Percentiles rank a stretch among this genome's conserved stretches.
These are phyloP conservation scores for Apoderus coryli DNA, from an alignment of 2,888 invertebrate genomes.

Conservation along the genomic window DNA sequence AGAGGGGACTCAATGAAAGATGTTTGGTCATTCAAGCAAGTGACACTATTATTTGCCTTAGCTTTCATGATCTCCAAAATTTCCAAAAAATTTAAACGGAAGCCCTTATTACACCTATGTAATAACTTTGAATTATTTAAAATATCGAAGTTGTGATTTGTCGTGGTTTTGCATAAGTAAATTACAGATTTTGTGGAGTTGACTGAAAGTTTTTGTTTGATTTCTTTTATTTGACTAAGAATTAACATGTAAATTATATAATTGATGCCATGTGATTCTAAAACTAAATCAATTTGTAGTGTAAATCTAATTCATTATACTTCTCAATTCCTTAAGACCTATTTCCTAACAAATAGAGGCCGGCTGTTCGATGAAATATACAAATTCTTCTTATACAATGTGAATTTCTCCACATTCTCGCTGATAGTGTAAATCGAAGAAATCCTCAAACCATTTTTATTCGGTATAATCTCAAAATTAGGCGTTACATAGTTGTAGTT, in stretches of 20 bases:
- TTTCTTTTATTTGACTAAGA: slow-evolving; percentile 3
- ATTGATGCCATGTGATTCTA: too few species aligned
- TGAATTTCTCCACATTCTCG: slow-evolving; percentile 31
- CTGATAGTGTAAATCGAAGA: slow-evolving; percentile 36
- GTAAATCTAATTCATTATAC: slow-evolving; percentile 3
- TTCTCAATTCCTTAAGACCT: too few species aligned
- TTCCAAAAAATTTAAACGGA: too few species aligned
- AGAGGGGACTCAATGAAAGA: too few species aligned
- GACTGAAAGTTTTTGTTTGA: too few species aligned
- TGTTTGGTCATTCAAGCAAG: too few species aligned
- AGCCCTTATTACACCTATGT: too few species aligned
- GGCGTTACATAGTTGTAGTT: slow-evolving; percentile 14
- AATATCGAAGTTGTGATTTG: too few species aligned
- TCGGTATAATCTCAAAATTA: slow-evolving; percentile 20
- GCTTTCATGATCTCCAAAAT: too few species aligned
- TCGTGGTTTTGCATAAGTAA: background rate
- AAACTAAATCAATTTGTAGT: slow-evolving; percentile 13
- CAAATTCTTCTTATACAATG: slow-evolving; percentile 30
- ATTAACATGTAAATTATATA: slow-evolving; percentile 3
- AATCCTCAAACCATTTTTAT: slow-evolving; percentile 38
- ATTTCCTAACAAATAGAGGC: slow-evolving; percentile 34
- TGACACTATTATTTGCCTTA: too few species aligned
- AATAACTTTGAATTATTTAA: too few species aligned
- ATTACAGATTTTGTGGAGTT: too few species aligned
- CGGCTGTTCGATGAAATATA: slow-evolving; percentile 34